Percentiles rank a stretch among this genome's conserved stretches.
Conservation (phyloP, 2,888 invertebrate species). For the Malacosoma neustria region DNA sequence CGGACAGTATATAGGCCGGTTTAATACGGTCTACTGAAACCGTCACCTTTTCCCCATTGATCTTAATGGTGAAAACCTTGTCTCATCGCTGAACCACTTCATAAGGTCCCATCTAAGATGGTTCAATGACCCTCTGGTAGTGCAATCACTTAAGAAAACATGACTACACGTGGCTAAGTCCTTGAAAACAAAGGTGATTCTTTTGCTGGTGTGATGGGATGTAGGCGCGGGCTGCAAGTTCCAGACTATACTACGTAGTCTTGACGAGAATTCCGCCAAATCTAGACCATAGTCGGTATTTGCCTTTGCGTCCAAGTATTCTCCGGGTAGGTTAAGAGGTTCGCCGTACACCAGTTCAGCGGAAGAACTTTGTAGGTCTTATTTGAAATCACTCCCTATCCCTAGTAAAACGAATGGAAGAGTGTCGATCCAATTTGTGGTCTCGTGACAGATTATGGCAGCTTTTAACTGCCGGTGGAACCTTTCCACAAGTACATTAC, state of each 20-base stretch:
- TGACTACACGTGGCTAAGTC: conserved; percentile 10
- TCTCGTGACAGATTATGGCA: conserved; percentile 7
- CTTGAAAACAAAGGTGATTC: conserved; percentile 17
- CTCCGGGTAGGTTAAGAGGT: conserved; percentile 9
- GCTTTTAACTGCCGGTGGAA: conserved; percentile 11
- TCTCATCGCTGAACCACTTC: conserved; percentile 13
- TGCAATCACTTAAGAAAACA: conserved; percentile 18
- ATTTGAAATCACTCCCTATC: conserved; percentile 15
- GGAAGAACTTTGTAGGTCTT: conserved; percentile 17
- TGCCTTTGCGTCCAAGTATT: conserved; percentile 9
- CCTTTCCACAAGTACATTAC: conserved; percentile 5
- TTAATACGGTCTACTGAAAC: no score
- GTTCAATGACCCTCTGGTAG: no score
- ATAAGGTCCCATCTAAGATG: conserved; percentile 21
- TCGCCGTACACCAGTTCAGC: conserved; percentile 22
- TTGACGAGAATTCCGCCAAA: background rate
- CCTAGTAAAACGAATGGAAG: conserved; percentile 13
- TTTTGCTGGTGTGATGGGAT: conserved; percentile 10
- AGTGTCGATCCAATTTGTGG: conserved; percentile 4
- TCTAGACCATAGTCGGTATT: no score
- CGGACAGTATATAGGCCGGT: no score
- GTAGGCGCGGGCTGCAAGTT: conserved; percentile 12
- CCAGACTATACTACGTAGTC: conserved; percentile 7
- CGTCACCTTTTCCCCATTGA: conserved; percentile 8
- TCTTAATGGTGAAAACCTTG: conserved; percentile 14